Evolutionary conservation across 2,888 invertebrate genomes (phyloP).

Genomic region (Athrips mouffetella): DNA sequence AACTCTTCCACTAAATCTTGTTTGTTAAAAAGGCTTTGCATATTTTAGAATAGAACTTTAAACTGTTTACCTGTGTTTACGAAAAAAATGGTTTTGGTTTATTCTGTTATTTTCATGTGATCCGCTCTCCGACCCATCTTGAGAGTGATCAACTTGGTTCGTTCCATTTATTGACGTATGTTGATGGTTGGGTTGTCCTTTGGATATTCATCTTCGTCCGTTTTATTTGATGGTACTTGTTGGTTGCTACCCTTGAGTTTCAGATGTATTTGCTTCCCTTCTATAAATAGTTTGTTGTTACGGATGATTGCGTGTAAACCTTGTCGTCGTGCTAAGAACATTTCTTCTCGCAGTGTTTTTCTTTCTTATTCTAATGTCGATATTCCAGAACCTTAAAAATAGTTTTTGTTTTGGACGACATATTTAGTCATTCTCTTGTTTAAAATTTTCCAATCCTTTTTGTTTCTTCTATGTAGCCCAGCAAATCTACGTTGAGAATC

Average conservation of each 20-base stretch:
- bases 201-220: too few species aligned
- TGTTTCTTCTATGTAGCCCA: slow-evolving; percentile 17
- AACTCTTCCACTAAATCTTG: not conserved
- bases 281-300: slow-evolving; percentile 14
- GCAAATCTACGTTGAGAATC: slow-evolving; percentile 4
- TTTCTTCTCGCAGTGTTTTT: slow-evolving; percentile 15
- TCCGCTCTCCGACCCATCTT: too few species aligned
- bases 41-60: not conserved
- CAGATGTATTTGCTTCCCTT: slow-evolving; percentile 9
- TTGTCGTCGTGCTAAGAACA: slow-evolving; percentile 18
- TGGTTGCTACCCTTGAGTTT: too few species aligned
- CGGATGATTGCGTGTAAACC: slow-evolving; percentile 13
- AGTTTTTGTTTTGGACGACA: slow-evolving; percentile 11
- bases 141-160: too few species aligned
- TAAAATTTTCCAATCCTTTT: slow-evolving; percentile 14
- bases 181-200: too few species aligned
- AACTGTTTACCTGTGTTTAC: too few species aligned
- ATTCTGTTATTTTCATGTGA: too few species aligned
- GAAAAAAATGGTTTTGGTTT: too few species aligned
- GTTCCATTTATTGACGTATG: too few species aligned
- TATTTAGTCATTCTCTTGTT: slow-evolving; percentile 15
- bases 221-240: too few species aligned
- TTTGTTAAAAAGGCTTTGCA: not conserved
- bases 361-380: slow-evolving; percentile 17
- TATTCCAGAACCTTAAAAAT: slow-evolving; percentile 11